These are phyloP conservation scores for Palythoa heliodiscus DNA, from an alignment of 92 coral and sea anemone genomes.

Conservation along the genomic window DNA sequence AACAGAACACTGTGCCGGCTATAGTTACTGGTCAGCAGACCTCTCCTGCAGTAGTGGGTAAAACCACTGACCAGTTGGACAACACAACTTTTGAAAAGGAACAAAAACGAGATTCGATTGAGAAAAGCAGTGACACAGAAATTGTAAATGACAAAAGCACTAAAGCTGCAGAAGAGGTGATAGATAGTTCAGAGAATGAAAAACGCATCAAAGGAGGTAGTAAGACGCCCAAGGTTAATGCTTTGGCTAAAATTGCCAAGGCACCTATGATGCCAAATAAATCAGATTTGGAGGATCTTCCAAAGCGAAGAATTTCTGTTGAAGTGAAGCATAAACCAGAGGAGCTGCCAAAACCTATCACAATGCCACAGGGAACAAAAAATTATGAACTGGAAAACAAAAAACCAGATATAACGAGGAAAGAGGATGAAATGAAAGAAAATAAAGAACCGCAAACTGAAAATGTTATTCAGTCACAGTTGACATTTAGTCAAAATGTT, in stretches of 20 bases:
- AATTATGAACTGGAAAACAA: neutral
- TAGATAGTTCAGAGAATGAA: neutral
- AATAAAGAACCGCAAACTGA: neutral
- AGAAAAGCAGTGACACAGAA: neutral
- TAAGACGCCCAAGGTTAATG: neutral
- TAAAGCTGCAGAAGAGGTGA: neutral
- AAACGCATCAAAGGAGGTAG: neutral
- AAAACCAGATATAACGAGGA: neutral
- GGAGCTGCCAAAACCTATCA: slow-evolving; percentile 16
- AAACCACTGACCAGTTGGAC: slow-evolving; percentile 7
- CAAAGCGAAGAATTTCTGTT: slow-evolving; percentile 35
- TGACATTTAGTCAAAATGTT: slow-evolving; percentile 10
- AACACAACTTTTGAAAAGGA: slow-evolving; percentile 20
- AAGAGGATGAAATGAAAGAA: neutral
- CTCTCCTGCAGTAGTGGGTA: neutral
- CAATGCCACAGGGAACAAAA: slow-evolving; percentile 19
- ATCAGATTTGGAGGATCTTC: slow-evolving; percentile 21
- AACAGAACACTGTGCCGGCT: neutral
- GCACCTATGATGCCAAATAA: neutral
- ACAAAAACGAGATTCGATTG: neutral
- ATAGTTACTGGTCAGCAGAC: slow-evolving; percentile 22
- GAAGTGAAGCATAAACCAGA: slow-evolving; percentile 33
- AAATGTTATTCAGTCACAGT: neutral
- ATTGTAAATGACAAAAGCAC: neutral
- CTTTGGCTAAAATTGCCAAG: neutral